phyloP scores from a whole-genome alignment of 2,888 invertebrate species.

The Ophion ellenae region DNA sequence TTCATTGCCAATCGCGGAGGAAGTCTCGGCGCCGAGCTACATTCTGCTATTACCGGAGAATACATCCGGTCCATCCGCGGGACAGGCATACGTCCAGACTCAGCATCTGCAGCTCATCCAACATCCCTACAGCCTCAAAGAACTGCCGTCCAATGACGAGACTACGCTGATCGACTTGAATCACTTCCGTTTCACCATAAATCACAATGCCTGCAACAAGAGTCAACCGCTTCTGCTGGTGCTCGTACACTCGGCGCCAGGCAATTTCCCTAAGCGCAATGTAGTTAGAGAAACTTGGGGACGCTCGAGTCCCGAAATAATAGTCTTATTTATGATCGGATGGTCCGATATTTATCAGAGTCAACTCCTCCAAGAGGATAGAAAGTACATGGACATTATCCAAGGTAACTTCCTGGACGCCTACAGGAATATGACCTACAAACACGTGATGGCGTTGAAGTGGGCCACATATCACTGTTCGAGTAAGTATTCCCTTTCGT shows the following conservation, averaged over 20 bases:
- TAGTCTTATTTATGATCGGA: slow-evolving; percentile 84
- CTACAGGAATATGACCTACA: slow-evolving; percentile 86
- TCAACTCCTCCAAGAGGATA: slow-evolving; percentile 80
- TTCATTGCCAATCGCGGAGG: slow-evolving; percentile 65
- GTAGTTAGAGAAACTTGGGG: slow-evolving; percentile 84
- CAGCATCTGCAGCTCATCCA: slow-evolving; percentile 43
- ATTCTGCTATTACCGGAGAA: slow-evolving; percentile 74
- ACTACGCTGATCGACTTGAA: slow-evolving; percentile 83
- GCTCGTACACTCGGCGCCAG: slow-evolving; percentile 85
- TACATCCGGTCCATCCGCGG: slow-evolving; percentile 68
- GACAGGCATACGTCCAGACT: slow-evolving; percentile 34
- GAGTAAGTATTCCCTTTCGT: slow-evolving; percentile 71
- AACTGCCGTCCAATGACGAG: slow-evolving; percentile 78
- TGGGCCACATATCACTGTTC: slow-evolving; percentile 85
- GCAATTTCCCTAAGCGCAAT: slow-evolving; percentile 82
- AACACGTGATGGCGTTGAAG: slow-evolving; percentile 85
- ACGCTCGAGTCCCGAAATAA: slow-evolving; percentile 73
- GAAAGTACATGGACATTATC: slow-evolving; percentile 83
- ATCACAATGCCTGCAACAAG: slow-evolving; percentile 85
- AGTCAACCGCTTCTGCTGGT: slow-evolving; percentile 83
- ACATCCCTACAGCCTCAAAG: slow-evolving; percentile 73
- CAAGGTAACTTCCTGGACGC: slow-evolving; percentile 85
- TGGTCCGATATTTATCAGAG: slow-evolving; percentile 77
- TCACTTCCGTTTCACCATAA: slow-evolving; percentile 87
- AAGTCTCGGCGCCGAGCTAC: slow-evolving; percentile 71